Evolutionary conservation across 2,888 invertebrate genomes (phyloP), one percentile per base, ranked within the genome.

Genomic region (Thymelicus sylvestris): DNA sequence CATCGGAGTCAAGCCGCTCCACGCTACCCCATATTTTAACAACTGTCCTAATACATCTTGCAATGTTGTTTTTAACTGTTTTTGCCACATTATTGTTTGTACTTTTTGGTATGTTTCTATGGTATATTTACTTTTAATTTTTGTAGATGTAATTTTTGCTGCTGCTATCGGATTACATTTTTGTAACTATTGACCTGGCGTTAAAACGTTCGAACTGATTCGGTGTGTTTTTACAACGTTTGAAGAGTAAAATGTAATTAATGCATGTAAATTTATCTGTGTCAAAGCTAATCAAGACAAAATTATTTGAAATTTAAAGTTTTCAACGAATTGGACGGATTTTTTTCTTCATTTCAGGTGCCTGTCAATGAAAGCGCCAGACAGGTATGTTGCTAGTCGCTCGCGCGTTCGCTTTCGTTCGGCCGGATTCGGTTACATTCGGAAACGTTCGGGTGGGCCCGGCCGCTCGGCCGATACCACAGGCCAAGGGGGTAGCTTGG

Each of bases 311-410:
- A 88, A 85, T 88, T 93, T 92, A 90, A 94, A 94, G 87, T 94
- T 94, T 95, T 95, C 94, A 95, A 95, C 94, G 94, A 94, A 94
- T 94, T 94, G 94, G 94, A 94, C 94, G 91, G 94, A 92, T 94
- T 95, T 95, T 93, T 95, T 95, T 95, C 95, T 95, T 95, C 92
- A 92, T 95, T 95, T 94, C 95, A 95, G 95, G 95, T 95, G 95
- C 95, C 95, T 95, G 95, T 95, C 95, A 95, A 95, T 95, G 95
- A 95, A 95, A 95, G 95, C 95, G 95, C 95, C 95, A 93, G 95
- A 95, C 95, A 95, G 95, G 95, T 95, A 95, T 95, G 93, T 93
- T 90, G 86, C 91, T 91, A 90, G 85, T 85, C 88, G 86, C 83
- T 88, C 86, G 86, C 87, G 88, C 90, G 86, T 89, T 91, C 89